Base-by-base conservation (phyloP, 2,888 invertebrate species). In the Molorchus minor region DNA sequence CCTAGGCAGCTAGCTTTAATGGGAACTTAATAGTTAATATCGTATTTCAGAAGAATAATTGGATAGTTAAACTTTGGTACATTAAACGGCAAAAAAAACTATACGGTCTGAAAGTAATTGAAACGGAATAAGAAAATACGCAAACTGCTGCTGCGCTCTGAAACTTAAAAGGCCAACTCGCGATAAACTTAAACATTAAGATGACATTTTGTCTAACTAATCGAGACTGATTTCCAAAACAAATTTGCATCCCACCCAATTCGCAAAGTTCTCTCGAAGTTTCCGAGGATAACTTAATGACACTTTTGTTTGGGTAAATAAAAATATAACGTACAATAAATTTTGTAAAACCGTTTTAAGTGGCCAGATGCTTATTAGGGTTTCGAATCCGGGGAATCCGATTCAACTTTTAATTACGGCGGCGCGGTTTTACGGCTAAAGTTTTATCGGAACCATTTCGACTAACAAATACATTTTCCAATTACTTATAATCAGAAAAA, bases 201-300 rank as follows among this genome's bases (percentile, higher is more conserved):
- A 40, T 56, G 30, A 30, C 43, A 43, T 41, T 43, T 35, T 33
- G 8, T 33, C 17, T 35, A 56, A 51, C 49, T 41, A 49, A 51
- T 35, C 51, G 12, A 20, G 44, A 44, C 21, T 51, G 49, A 57
- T 57, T 51, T 43, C 44, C 20, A 43, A 46, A 57, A 57, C 56
- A 51, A 49, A 57, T 57, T 57, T 51, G 51, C 44, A 51, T 51
- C 44, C 51, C 33, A 44, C 20, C 21, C 44, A 44, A 57, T 57
- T 57, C 36, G 30, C 49, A 56, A 21, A 43, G 44, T 35, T 7
- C 13, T 8, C 1, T 8, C 15, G 16, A 36, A 36, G 8, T 36
- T 36, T 15, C 36, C 36, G 0, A 36, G 36, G 15, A 16, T 16
- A 36, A 15, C 35, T n/a, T 33, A 33, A 35, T 35, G 16, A 35